Evolutionary conservation across 2,888 invertebrate genomes (phyloP).

Genomic region (Dasypogon diadema): DNA sequence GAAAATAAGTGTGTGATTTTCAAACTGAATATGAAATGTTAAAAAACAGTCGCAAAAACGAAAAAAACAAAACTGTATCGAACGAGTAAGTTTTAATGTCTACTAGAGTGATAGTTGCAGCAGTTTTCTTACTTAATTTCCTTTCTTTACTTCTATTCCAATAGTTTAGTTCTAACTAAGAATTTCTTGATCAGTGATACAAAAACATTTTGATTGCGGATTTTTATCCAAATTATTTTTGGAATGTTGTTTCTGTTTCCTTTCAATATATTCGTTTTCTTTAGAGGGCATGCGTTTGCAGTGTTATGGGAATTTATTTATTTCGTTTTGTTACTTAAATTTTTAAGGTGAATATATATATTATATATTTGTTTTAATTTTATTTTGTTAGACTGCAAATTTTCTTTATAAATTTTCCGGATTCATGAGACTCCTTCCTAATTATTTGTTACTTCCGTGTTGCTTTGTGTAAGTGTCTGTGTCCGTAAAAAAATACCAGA

Average conservation of each 20-base stretch:
- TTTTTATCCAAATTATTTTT: conserved; percentile 29
- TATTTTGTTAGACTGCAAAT: conserved; percentile 11
- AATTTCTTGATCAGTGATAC: conserved; percentile 25
- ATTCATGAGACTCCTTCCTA: too few species aligned
- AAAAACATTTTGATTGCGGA: conserved; percentile 34
- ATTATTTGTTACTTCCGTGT: conserved; percentile 39
- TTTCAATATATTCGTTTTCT: conserved; percentile 17
- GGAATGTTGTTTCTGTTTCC: conserved; percentile 26
- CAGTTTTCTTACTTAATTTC: conserved; percentile 21
- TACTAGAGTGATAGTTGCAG: conserved; percentile 25
- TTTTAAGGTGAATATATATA: too few species aligned
- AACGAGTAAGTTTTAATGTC: conserved; percentile 44
- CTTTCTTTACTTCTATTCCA: conserved; percentile 22
- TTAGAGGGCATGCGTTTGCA: conserved; percentile 47
- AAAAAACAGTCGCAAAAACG: not conserved
- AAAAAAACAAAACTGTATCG: not conserved
- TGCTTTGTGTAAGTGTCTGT: conserved; percentile 41
- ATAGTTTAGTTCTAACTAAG: conserved; percentile 38
- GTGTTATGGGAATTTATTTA: conserved; percentile 33
- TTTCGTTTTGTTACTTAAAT: not conserved
- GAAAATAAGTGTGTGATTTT: conserved; percentile 20
- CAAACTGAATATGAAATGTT: not conserved
- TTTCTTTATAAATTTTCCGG: not conserved
- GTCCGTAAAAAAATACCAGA: conserved; percentile 38
- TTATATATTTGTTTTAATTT: not conserved